These are phyloP conservation scores for Exaiptasia diaphana DNA, from an alignment of 64 coral and sea anemone genomes.

Conservation along the genomic window DNA sequence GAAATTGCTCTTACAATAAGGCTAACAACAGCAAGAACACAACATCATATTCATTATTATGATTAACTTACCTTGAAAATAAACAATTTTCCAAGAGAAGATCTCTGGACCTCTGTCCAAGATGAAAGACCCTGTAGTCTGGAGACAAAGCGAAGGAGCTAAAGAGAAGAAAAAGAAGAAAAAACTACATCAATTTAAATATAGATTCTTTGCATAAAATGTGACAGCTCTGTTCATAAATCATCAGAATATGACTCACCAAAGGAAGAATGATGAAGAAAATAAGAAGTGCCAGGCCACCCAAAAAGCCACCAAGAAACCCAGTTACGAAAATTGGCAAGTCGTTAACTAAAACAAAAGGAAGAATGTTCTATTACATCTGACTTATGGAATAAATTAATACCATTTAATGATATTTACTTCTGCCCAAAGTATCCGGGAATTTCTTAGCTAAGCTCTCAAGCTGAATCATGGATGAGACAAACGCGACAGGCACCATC, in stretches of 20 bases:
- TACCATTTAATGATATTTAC: not conserved
- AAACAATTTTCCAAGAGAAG: constrained; percentile 82
- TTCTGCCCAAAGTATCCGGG: not conserved
- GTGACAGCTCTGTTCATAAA: too few relatives aligned
- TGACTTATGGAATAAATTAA: not conserved
- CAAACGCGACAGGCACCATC: constrained; percentile 26
- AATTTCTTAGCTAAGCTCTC: constrained; percentile 20
- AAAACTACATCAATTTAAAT: not conserved
- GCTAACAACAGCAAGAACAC: not conserved
- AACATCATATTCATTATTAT: not conserved
- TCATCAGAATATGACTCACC: not conserved
- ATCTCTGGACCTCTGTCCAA: constrained; percentile 70
- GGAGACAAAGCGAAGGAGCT: constrained; percentile 62
- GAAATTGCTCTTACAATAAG: not conserved
- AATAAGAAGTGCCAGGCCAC: constrained; percentile 20
- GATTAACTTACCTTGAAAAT: constrained; percentile 73
- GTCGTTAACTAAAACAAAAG: constrained; percentile 8
- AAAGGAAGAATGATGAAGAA: constrained; percentile 49
- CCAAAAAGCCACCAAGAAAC: constrained; percentile 30
- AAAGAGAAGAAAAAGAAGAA: not conserved
- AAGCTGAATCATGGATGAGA: constrained; percentile 36
- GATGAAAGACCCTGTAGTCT: constrained; percentile 66
- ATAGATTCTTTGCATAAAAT: too few relatives aligned
- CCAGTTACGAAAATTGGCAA: constrained; percentile 11
- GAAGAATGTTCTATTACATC: not conserved